phyloP scores from a whole-genome alignment of 1,140 invertebrate species.

The Drosophila repleta region DNA sequence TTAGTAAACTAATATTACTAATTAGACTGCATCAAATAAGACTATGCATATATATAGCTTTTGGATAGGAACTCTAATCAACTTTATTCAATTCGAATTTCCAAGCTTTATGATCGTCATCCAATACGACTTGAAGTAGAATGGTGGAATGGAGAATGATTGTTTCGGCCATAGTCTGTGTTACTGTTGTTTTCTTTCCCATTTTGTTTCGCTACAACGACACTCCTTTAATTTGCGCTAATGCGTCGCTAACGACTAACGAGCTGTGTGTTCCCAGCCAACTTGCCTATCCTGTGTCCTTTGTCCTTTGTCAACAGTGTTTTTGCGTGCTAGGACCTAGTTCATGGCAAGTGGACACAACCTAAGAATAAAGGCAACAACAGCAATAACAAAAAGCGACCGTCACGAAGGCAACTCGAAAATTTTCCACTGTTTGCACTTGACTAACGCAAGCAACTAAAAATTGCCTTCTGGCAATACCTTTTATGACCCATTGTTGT shows the following conservation, averaged over 20 bases:
- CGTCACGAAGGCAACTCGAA: constrained; percentile 31
- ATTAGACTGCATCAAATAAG: not conserved
- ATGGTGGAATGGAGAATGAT: not conserved
- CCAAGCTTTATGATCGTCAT: too few relatives aligned
- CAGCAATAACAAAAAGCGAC: constrained; percentile 1
- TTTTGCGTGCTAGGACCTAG: constrained; percentile 13
- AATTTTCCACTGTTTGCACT: constrained; percentile 62
- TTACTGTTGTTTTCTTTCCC: constrained; percentile 22
- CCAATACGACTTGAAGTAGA: not conserved
- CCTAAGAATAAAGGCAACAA: constrained; percentile 17
- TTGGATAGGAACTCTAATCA: too few relatives aligned
- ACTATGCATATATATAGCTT: too few relatives aligned
- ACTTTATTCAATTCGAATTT: too few relatives aligned
- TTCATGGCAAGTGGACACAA: constrained; percentile 26
- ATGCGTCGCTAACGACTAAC: constrained; percentile 31
- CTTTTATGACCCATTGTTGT: constrained; percentile 4
- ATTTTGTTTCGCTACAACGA: constrained; percentile 45
- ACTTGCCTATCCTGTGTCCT: constrained; percentile 4
- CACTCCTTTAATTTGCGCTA: constrained; percentile 63
- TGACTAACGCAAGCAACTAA: constrained; percentile 34
- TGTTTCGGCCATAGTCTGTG: not conserved
- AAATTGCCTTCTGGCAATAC: constrained; percentile 19
- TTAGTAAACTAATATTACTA: not conserved
- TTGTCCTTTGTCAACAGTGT: constrained; percentile 32
- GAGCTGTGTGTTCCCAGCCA: not conserved